Base-by-base conservation (phyloP, 2,113 vertebrate genomes). In the Forbesichthys agassizii region DNA sequence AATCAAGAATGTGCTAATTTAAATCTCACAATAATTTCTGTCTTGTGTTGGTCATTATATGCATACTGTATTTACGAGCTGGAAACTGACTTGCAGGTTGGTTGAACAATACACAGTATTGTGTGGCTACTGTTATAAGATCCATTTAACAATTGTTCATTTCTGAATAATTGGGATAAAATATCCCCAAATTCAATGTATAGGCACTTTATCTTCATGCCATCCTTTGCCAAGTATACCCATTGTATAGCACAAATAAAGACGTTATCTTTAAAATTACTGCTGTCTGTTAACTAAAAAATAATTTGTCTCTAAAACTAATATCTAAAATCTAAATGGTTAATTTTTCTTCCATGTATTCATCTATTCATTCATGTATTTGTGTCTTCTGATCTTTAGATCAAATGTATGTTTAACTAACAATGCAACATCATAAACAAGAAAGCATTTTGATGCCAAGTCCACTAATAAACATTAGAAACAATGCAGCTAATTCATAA, bases 201-300 rank as follows among this genome's bases (percentile, higher is more conserved):
- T 42, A 56, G 80, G 87, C 88, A 91, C 90, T 84, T 91, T 90
- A 90, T 69, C 63, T 60, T 80, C 56, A 73, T 61, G 64, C 67
- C 69, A 72, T 77, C 36, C 66, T 78, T 83, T 83, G 69, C 79
- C 84, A 73, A 86, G 64, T 76, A 74, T 71, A 83, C 69, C 73
- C 83, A 77, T 75, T 79, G 78, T 86, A 84, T 81, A 82, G 84
- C 56, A 33, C 74, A 65, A 92, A 90, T 92, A 90, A 90, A 91
- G 75, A 75, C 62, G 33, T 76, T 60, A 82, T 75, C 76, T 86
- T 78, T 80, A 74, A 62, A 75, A 65, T 57, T 51, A 66, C 48
- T 77, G 20, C 49, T 14, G 13, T 52, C 16, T 57, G 55, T 57
- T 42, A 8, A 42, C 7, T 42, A 42, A 42, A 42, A 4, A 42